Evolutionary conservation across 53 echinoderm and acorn worm genomes (phyloP).

Genomic region (Henricia sp.): DNA sequence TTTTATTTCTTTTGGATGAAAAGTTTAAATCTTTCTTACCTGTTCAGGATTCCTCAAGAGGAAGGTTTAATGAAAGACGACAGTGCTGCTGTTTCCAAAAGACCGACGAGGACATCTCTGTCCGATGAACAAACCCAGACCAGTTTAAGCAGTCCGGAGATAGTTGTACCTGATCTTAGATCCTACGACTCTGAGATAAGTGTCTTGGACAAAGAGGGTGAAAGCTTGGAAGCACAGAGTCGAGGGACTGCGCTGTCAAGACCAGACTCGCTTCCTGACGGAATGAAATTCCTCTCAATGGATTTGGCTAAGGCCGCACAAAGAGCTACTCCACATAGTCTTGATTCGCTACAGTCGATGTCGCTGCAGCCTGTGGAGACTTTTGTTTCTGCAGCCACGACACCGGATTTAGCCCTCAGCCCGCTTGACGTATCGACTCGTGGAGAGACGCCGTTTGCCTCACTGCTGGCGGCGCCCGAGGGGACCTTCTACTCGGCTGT

Average conservation of each 20-base stretch:
- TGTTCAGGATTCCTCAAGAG: constrained; percentile 25
- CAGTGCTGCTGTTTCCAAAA: neutral
- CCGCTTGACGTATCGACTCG: constrained; percentile 40
- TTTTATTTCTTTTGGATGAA: too few relatives aligned
- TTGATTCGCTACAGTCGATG: constrained; percentile 20
- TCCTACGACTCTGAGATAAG: constrained; percentile 14
- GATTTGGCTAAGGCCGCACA: neutral
- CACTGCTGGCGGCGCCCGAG: constrained; percentile 39
- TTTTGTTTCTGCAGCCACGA: constrained; percentile 61
- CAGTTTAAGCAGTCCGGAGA: constrained; percentile 22
- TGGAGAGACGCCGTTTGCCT: constrained; percentile 66
- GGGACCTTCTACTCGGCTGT: constrained; percentile 45
- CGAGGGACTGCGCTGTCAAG: neutral
- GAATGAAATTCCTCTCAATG: neutral
- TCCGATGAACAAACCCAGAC: constrained; percentile 55
- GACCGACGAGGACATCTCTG: neutral
- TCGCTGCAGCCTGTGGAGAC: constrained; percentile 42
- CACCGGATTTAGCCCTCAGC: constrained; percentile 48
- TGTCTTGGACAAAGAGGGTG: neutral
- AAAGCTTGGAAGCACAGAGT: neutral
- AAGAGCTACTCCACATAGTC: neutral
- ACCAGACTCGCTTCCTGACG: constrained; percentile 35
- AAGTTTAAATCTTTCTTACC: constrained; percentile 7
- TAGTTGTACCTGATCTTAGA: neutral
- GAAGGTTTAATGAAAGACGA: neutral